Base-by-base conservation (phyloP, 53 echinoderm and acorn worm genomes). In the Antedon mediterranea region DNA sequence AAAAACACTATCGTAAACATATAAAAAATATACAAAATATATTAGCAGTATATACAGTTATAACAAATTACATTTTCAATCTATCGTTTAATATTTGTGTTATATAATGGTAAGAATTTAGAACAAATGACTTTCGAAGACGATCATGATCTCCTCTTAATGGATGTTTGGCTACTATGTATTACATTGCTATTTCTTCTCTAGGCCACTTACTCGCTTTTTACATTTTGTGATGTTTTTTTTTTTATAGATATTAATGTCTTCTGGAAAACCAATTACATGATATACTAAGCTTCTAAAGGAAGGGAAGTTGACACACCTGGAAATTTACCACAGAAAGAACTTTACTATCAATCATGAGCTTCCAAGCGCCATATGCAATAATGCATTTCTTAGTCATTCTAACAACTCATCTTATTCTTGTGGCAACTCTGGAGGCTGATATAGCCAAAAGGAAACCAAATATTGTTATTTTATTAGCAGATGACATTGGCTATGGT, bases 401-500 rank as follows among this genome's bases (percentile, higher is more conserved):
- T 11, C 23, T 57, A 57, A 23, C 23, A 8, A 11, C 20, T 37
- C 37, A 37, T 11, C 11, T 37, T 18, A 57, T 57, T 57, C 2
- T 57, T 13, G 57, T 57, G 57, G 57, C 23, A 43, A 26, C 43
- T 3, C 1, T 28, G 32, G 77, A 29, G 0, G 76, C 31, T 9
- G 28, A 15, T 71, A 43, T 30, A 42, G 71, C 76, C 71, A 71
- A 32, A 43, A 71, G 79, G 28, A 81, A 43, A 27, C 85, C 97
- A 3, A 97, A 97, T 75, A 83, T 97, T 32, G 80, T 97, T 7
- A 78, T 97, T 27, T 87, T 97, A 74, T 83, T 97, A 43, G 89
- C 92, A 85, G 97, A 97, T 71, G 97, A 97, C 32, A 84, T 97
- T 28, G 97, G 97, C 0, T 92, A 92, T 89, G 95, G 97, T 0